phyloP scores from a whole-genome alignment of 2,797 vertebrate species.

The Argya squamiceps region DNA sequence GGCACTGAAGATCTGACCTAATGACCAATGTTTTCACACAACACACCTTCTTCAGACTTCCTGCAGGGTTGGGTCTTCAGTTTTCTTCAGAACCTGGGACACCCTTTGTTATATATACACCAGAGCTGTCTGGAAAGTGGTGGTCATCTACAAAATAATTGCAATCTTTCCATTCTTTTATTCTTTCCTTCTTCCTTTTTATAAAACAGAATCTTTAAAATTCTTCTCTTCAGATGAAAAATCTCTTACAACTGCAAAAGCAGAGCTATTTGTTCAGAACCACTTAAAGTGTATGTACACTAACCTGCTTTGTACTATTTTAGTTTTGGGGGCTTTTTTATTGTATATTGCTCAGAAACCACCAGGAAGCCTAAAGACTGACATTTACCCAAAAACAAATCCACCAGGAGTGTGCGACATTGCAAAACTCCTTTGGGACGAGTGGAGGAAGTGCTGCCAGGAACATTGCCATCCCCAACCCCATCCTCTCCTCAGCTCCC shows the following conservation, averaged over 20 bases:
- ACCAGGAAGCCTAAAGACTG: background rate
- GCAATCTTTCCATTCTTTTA: background rate
- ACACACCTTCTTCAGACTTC: background rate
- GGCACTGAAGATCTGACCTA: background rate
- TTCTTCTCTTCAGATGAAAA: background rate
- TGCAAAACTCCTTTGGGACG: background rate
- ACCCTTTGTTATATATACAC: background rate
- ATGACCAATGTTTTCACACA: background rate
- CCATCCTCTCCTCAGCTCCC: background rate
- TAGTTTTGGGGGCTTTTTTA: accelerated
- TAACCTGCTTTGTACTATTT: background rate
- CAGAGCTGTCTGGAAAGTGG: background rate
- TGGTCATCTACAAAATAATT: background rate
- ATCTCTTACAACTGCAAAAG: background rate
- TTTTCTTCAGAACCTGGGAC: background rate
- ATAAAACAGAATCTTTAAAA: background rate
- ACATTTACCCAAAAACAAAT: background rate
- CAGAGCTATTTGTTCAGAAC: background rate
- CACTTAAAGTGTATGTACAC: background rate
- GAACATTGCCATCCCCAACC: background rate
- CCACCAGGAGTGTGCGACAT: background rate
- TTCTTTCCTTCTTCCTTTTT: background rate
- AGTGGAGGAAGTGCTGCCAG: accelerated
- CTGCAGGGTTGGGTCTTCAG: background rate
- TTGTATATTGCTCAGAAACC: background rate